Conservation (phyloP, 2,797 vertebrate species). For the Melanotaenia pygmaea region DNA sequence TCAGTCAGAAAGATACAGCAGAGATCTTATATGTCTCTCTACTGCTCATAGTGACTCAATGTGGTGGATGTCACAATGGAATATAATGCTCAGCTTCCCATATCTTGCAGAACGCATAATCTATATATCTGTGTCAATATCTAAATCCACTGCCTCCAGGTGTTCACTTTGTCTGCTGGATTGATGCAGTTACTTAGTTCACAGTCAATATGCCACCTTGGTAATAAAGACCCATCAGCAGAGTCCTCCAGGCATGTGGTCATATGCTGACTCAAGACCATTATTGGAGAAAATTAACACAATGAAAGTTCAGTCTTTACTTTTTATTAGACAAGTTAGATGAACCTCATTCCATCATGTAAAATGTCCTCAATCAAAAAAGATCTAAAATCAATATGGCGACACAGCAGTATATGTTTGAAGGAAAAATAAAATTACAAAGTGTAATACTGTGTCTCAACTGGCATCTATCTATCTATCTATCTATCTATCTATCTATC, state of each 20-base stretch:
- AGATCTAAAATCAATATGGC: conserved; percentile 7
- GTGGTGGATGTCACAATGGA: conserved; percentile 6
- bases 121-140: conserved; percentile 31
- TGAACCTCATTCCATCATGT: not conserved
- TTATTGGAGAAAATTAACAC: conserved; percentile 8
- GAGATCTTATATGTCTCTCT: not conserved
- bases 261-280: conserved; percentile 30
- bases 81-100: conserved; percentile 7
- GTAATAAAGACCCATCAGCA: conserved; percentile 50
- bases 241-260: conserved; percentile 32
- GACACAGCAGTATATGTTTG: conserved; percentile 2
- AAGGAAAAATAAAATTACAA: conserved; percentile 23
- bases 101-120: conserved; percentile 18
- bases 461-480: not conserved
- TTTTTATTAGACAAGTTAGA: not conserved
- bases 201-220: conserved; percentile 56
- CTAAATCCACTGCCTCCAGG: conserved; percentile 33
- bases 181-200: conserved; percentile 56
- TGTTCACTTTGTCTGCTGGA: conserved; percentile 30
- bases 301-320: not conserved
- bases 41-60: conserved; percentile 3
- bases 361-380: conserved; percentile 13
- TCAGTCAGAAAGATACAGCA: not conserved
- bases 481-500: not conserved
- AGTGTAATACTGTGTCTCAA: conserved; percentile 3